Base-by-base conservation (phyloP, 2,888 invertebrate species). In the Latrodectus elegans region DNA sequence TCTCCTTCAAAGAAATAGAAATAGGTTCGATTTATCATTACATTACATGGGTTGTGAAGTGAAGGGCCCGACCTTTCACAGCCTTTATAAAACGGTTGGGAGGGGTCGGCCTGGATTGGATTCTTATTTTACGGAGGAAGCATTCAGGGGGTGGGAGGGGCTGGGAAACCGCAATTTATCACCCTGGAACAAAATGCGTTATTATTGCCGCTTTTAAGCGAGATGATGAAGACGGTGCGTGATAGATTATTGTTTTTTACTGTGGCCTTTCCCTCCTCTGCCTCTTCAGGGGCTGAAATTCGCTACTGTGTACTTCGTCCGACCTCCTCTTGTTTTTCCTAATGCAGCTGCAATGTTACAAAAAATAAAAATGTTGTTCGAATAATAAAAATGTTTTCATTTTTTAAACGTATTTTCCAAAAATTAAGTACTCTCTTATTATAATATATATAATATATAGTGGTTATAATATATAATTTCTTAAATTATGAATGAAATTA, bases 11-110 rank as follows among this genome's bases (percentile, higher is more conserved):
- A 22, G 14, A 81, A 64, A 51, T 67, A 60, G 67, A 81, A 78
- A 78, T 84, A 53, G 17, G 38, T 51, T 65, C 85, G 79, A 85
- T 85, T 85, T 72, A 85, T 85, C 79, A 85, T 70, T 67, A 51
- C 72, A 51, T 72, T 72, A 26, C 73, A 72, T 73, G 72, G 64
- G 74, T 65, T n/a, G 72, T 22, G 81, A 81, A 73, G 65, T n/a
- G n/a, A 51, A 22, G 74, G 81, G 72, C 81, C 22, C 67, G 71
- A 74, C 81, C 81, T 74, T 17, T 68, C 81, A 55, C 82, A 55
- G 75, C 68, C 74, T 74, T 26, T 74, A 52, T 75, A 75, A 75
- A 82, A 75, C 82, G 82, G 14, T 81, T 75, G 82, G 82, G 82
- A 82, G 82, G 82, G 82, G 82, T 22, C 73, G 64, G 22, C 22